Base-by-base conservation (phyloP, 2,888 invertebrate species). In the Epinotia bilunana region DNA sequence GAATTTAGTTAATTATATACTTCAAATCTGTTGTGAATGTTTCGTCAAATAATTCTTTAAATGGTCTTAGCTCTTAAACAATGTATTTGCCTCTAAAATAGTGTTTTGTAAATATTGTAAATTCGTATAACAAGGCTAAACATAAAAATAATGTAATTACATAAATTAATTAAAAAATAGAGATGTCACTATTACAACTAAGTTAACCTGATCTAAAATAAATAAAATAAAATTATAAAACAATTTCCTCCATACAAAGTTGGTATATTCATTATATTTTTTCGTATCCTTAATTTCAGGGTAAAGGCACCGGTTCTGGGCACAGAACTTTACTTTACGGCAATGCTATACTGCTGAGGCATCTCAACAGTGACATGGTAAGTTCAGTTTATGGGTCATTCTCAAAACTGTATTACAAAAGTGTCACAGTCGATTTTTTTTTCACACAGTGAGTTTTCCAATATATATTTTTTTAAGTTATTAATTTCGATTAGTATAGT, bases 341-440 rank as follows among this genome's bases (percentile, higher is more conserved):
- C 86, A 99, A 99, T 95, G 99, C 99, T 72, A 99, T 99, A 80
- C 96, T 99, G 72, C 95, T 99, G 76, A 95, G 99, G 79, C 99
- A 99, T 95, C 97, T 98, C 86, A 99, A 99, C 95, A 99, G 99
- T 92, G 99, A 99, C 88, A 99, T 99, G 99, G 99, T 99, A 95
- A 93, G 94, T 23, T 46, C 67, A 11, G 33, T 65, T 62, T 39
- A 33, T 33, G 6, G 6, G 3, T 33, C 6, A 33, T 5, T 33
- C 3, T 33, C 6, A 33, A 33, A 33, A 33, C 33, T 33, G 33
- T 33, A 33, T 33, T 33, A 33, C 33, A 33, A 33, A 33, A 33
- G 33, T 33, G 33, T 33, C 33, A 33, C 33, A 33, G 33, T 33
- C 33, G 33, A 33, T n/a, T 33, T 33, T 33, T 33, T 33, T 23